A percentile compares a stretch with the other conserved stretches of the same genome.
Evolutionary conservation across 2,888 invertebrate genomes (phyloP).

Genomic region (Limnephilus lunatus): DNA sequence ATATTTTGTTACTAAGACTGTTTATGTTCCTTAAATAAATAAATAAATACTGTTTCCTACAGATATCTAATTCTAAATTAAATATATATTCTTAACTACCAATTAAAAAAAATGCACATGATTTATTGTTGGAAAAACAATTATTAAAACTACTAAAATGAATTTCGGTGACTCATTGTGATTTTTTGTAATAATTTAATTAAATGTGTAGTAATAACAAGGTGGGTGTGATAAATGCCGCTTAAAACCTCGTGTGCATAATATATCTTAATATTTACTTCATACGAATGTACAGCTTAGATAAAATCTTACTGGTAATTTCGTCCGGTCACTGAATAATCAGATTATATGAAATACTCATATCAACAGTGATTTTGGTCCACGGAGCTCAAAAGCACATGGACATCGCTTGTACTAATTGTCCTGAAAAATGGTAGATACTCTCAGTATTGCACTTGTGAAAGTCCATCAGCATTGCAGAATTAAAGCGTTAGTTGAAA

Average conservation of each 20-base stretch:
- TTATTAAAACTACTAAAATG: no score
- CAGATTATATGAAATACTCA: conserved; percentile 20
- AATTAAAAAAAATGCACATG: no score
- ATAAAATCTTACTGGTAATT: not conserved
- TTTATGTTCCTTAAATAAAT: no score
- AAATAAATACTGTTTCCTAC: no score
- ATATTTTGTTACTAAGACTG: no score
- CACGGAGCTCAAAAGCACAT: not conserved
- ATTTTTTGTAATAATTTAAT: not conserved
- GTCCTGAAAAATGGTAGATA: not conserved
- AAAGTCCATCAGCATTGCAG: not conserved
- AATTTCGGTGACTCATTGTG: not conserved
- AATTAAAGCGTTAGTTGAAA: not conserved
- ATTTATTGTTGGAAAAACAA: no score
- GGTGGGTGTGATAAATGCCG: conserved; percentile 35
- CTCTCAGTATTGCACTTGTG: not conserved
- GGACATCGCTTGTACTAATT: not conserved
- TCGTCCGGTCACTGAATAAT: conserved; percentile 16
- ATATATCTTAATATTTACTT: not conserved
- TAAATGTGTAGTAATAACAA: not conserved
- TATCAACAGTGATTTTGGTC: conserved; percentile 40
- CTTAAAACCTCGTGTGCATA: conserved; percentile 18
- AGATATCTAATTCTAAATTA: no score
- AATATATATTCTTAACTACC: no score
- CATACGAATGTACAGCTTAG: no score